A percentile compares a stretch with the other conserved stretches of the same genome.
phyloP scores from a whole-genome alignment of 2,797 vertebrate species.

The Hippopotamyrus pictus region DNA sequence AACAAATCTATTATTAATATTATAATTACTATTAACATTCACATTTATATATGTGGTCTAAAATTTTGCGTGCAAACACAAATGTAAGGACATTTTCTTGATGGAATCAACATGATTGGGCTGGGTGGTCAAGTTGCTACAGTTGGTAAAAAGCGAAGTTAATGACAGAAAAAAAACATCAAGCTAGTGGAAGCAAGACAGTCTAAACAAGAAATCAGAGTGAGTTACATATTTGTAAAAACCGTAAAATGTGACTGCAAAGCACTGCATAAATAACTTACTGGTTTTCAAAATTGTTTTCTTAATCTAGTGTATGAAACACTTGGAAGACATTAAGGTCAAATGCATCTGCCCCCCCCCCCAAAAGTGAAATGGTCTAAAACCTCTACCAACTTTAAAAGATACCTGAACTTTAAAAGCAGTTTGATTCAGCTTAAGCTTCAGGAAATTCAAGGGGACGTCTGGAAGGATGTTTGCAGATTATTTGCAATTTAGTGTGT shows the following conservation, averaged over 20 bases:
- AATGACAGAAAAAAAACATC: neutral
- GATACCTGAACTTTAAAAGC: constrained; percentile 73
- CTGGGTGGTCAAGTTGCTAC: neutral
- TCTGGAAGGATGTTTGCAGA: constrained; percentile 71
- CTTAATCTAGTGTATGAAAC: neutral
- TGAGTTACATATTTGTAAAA: neutral
- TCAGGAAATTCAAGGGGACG: constrained; percentile 73
- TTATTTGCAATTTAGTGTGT: constrained; percentile 72
- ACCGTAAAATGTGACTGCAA: neutral
- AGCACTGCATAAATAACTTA: neutral
- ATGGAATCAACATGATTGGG: neutral
- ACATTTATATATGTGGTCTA: neutral
- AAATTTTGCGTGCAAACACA: neutral
- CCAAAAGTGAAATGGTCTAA: neutral
- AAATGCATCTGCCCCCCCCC: neutral
- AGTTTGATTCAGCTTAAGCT: constrained; percentile 65
- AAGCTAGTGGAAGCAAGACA: neutral
- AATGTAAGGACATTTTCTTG: neutral
- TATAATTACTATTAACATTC: neutral
- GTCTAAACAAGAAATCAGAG: neutral
- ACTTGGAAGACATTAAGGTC: neutral
- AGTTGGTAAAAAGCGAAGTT: neutral
- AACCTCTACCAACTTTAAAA: constrained; percentile 46
- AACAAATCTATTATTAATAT: neutral
- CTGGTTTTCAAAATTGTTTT: neutral